Percentiles rank a stretch among this genome's conserved stretches.
Evolutionary conservation across 2,888 invertebrate species (phyloP).

Genomic region (Stenichneumon culpator): DNA sequence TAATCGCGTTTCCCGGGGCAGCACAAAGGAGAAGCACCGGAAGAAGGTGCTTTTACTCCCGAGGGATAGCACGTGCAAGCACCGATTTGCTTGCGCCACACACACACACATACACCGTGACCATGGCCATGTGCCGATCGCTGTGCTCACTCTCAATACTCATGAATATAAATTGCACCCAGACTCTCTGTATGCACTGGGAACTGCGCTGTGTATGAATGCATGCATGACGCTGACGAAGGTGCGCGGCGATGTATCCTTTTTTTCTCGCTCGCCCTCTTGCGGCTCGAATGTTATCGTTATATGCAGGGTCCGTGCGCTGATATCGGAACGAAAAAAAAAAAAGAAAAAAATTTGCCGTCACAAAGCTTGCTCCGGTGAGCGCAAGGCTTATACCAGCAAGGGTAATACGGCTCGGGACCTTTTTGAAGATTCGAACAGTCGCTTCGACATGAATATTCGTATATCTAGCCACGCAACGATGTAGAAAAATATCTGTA

Average conservation of each 20-base stretch:
- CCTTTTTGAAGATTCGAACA: background rate
- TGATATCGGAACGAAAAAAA: too few species aligned
- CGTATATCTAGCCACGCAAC: background rate
- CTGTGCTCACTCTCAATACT: constrained; percentile 44
- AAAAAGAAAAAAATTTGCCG: too few species aligned
- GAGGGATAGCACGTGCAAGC: constrained; percentile 19
- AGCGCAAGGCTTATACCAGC: background rate
- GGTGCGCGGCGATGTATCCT: constrained; percentile 4
- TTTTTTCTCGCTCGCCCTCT: background rate
- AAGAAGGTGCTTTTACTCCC: constrained; percentile 19
- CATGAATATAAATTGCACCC: constrained; percentile 71
- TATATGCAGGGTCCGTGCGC: too few species aligned
- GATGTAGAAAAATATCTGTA: background rate
- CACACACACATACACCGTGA: background rate
- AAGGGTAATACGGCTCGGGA: background rate
- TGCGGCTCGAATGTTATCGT: too few species aligned
- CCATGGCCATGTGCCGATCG: background rate
- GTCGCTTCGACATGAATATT: background rate
- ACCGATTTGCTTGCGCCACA: background rate
- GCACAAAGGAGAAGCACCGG: constrained; percentile 43
- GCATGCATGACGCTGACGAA: constrained; percentile 53
- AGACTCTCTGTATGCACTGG: constrained; percentile 24
- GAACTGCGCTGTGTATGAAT: constrained; percentile 35
- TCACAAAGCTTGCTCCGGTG: background rate
- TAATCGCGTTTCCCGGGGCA: constrained; percentile 37